Base-by-base conservation (phyloP, 1,140 invertebrate genomes). In the Diorhabda elongata region DNA sequence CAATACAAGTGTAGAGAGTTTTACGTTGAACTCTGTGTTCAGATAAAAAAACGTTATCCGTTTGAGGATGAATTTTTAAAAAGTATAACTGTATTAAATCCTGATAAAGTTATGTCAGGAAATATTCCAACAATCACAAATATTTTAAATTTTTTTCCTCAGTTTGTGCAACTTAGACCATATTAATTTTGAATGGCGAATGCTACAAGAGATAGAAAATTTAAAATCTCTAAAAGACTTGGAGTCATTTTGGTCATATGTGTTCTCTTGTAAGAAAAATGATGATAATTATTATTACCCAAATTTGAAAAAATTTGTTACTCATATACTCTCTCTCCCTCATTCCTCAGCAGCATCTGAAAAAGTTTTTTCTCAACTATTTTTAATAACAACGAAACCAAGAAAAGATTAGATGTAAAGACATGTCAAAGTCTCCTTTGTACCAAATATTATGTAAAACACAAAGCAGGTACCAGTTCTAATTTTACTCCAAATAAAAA, bases 331-430 rank as follows among this genome's bases (percentile, higher is more conserved):
- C 4, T 8, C 47, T 8, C 47, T 69, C 11, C 67, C 67, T 5
- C 67, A 68, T 41, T 52, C 43, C n/a, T 52, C 43, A 4, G 67
- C 59, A n/a, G 58, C 43, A 5, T 61, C 47, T 7, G 61, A 68
- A 56, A 52, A 61, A 11, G 5, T 68, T 57, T 68, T 68, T 68
- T 68, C 47, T 41, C 8, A 63, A 43, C 8, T 68, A 42, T 64
- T 56, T 42, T 58, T 68, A 42, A 68, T 64, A 7, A 68, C 64
- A 68, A 68, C 58, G 8, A 62, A 62, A 68, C 42, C 44, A 3
- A 7, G 60, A 47, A 68, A 68, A 45, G 61, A 52, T 44, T 68
- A 41, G 42, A 9, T 8, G n/a, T n/a, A 43, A 9, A 42, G 5
- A 62, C 61, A 43, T 26, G 26, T 26, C 26, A 26, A 26, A 26